A percentile compares a stretch with the other conserved stretches of the same genome.
Evolutionary conservation across 2,797 vertebrate genomes (phyloP).

Genomic region (Fratercula arctica): DNA sequence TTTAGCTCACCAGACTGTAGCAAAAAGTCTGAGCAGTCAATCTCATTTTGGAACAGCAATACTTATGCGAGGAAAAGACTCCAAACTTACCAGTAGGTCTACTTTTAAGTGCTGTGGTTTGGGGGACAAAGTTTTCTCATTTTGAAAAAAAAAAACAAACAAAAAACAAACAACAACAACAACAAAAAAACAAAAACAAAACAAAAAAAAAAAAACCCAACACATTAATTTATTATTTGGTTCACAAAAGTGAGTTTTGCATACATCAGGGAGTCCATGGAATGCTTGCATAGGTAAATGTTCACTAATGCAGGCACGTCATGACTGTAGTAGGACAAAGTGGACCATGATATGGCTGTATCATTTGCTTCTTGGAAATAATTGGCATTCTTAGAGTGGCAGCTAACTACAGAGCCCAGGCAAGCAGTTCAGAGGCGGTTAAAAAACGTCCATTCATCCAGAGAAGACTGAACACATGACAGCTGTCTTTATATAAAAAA

Average conservation of each 20-base stretch:
- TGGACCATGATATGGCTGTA: neutral
- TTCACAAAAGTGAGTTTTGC: neutral
- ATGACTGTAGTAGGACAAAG: neutral
- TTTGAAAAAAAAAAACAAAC: neutral
- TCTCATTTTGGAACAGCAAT: neutral
- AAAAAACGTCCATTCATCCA: neutral
- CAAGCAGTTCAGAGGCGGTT: neutral
- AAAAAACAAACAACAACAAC: too few species aligned
- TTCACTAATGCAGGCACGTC: accelerated
- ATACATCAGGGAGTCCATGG: neutral
- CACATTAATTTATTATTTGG: accelerated
- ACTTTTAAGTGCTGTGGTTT: neutral
- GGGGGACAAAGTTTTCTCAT: neutral
- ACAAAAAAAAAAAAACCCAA: too few species aligned
- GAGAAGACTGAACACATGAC: neutral
- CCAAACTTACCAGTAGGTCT: neutral
- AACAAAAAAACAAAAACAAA: too few species aligned
- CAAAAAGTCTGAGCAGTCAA: conserved; percentile 16
- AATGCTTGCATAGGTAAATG: neutral
- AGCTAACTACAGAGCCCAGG: neutral
- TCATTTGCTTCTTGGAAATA: neutral
- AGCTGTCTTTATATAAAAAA: neutral
- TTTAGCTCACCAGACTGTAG: neutral
- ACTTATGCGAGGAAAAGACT: neutral
- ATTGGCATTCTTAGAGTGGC: neutral